Conservation (phyloP, 64 coral and sea anemone species). For the Hydrozoanthus tunicans region DNA sequence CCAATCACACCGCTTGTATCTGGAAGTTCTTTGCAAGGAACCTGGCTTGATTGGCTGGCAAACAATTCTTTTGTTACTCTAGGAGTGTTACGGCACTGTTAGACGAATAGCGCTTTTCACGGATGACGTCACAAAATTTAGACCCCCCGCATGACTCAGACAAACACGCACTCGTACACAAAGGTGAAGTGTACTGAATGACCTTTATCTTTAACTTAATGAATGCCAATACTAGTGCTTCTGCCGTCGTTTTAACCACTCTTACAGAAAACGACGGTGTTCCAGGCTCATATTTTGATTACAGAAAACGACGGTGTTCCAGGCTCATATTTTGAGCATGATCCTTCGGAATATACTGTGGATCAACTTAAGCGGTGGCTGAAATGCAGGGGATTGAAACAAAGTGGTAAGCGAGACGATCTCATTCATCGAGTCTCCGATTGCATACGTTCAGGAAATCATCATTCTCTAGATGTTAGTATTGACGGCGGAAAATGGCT, state of each 20-base stretch:
- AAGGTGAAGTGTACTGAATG: not conserved
- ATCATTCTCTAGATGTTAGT: conserved; percentile 52
- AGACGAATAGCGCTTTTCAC: too few species aligned
- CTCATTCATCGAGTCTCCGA: conserved; percentile 37
- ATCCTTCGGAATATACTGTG: conserved; percentile 38
- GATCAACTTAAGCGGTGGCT: conserved; percentile 31
- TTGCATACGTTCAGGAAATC: conserved; percentile 39
- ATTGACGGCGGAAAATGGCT: conserved; percentile 29
- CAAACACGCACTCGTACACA: not conserved
- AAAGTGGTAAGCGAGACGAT: conserved; percentile 33
- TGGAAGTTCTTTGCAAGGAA: too few species aligned
- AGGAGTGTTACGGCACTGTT: too few species aligned
- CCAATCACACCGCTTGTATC: too few species aligned
- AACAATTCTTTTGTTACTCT: too few species aligned
- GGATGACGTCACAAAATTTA: too few species aligned
- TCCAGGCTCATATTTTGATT: conserved; percentile 53
- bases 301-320: conserved; percentile 17
- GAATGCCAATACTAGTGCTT: not conserved
- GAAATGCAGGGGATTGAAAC: conserved; percentile 39
- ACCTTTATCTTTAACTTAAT: not conserved
- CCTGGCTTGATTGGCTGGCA: too few species aligned
- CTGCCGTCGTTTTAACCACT: conserved; percentile 17
- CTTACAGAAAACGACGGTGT: conserved; percentile 28
- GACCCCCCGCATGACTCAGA: too few species aligned
- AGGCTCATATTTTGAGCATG: conserved; percentile 54